Base-by-base conservation (phyloP, 2,888 invertebrate genomes). In the Conchocele bisecta region DNA sequence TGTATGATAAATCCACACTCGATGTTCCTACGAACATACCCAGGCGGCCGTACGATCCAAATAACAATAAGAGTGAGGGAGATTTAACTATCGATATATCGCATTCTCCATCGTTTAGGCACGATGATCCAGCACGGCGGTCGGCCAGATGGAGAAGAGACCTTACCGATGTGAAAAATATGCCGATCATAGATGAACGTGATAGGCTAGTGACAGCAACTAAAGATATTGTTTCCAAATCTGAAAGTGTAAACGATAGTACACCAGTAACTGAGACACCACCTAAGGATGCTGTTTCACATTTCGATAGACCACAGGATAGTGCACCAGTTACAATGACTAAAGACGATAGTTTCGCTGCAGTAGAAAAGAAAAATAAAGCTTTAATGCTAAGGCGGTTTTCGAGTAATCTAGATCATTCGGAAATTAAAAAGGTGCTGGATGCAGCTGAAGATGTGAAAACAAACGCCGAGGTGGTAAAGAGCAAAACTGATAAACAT, bases 161-260 rank as follows among this genome's bases (percentile, higher is more conserved):
- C 24, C 75, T 83, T 7, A 35, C 75, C 37, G 75, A 74, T 37
- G 71, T 75, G 5, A 65, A 65, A 57, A 63, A 57, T 59, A 69
- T 86, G 39, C 83, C 84, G 41, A 84, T 83, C 13, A 87, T 86
- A n/a, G 82, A 82, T 44, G 86, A 87, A 69, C 83, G 79, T 57
- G 56, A 73, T 28, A 75, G 79, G 51, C 53, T 79, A 48, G 75
- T 75, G 58, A 77, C 81, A 24, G 69, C 79, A 15, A 75, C 70
- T 24, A 66, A 58, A 39, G 72, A 70, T 46, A n/a, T 73, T 39
- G 39, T 59, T 33, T 51, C 59, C 48, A 64, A 64, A 31, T n/a
- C 24, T 15, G 57, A 56, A 20, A n/a, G 50, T 15, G 56, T 54
- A 11, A 53, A 68, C 11, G 39, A 57, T 3, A 29, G 41, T 22